Evolutionary conservation across 2,797 vertebrate species (phyloP), one percentile per base, ranked within the genome.

Genomic region (Propithecus perrieri): DNA sequence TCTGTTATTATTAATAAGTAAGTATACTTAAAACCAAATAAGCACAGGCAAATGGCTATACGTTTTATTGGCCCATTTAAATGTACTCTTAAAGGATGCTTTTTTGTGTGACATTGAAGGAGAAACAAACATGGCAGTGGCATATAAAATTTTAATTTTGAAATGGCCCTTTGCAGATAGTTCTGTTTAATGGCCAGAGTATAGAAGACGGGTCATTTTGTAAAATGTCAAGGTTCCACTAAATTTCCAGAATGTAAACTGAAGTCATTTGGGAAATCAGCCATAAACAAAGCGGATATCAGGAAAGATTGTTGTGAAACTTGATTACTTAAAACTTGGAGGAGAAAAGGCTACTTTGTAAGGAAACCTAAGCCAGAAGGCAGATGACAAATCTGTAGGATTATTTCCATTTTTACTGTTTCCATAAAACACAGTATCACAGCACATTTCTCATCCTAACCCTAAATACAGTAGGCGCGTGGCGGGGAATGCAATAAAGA

Each of bases 131-230:
- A 18, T 2, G 8, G 20, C 15, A 2, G 11, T 5, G 24, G 0
- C 3, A 38, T 15, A 61, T n/a, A 78, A 38, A 69, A 57, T 46
- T 28, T 33, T 35, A 76, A 57, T 20, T 57, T 7, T 28, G 43
- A 67, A 46, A 41, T 3, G 17, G 43, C 3, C 1, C 9, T 2
- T 85, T 85, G 50, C 69, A 55, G 38, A 78, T 1, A 0, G 0
- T 35, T 67, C n/a, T 17, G n/a, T 35, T 43, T 33, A 1, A 8
- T 1, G 35, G 30, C 5, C 6, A 0, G n/a, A 1, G 15, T 0
- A n/a, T 20, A 38, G 41, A n/a, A 38, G 24, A 28, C 30, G 6
- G 0, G 18, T 9, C 26, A 5, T 57, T 43, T 33, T 85, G 7
- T 48, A 41, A 79, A 89, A 20, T 17, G 86, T 76, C 72, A 96